Base-by-base conservation (phyloP, 2,113 vertebrate genomes). In the Leptobrachium leishanense region DNA sequence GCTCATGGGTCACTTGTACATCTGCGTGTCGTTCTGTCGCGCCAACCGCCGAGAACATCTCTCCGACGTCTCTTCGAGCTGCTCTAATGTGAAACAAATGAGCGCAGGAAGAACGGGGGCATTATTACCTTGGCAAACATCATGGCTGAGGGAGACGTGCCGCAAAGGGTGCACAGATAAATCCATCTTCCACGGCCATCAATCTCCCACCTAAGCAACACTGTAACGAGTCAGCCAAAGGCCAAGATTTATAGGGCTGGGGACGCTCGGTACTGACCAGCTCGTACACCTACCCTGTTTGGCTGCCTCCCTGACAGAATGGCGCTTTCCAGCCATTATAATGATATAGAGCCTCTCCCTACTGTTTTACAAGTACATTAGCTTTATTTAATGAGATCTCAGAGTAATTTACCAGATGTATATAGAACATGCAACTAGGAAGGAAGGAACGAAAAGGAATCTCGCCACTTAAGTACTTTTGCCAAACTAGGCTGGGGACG, bases 311-410 rank as follows among this genome's bases (percentile, higher is more conserved):
- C 92, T 87, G 89, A 88, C 89, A 81, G 87, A 91, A 91, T 88
- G 91, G 91, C 93, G 94, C 92, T 93, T 92, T 92, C 90, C 85
- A 94, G 95, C 94, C 94, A 92, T 95, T 95, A 94, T 92, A 91
- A 95, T 98, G 95, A 98, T 97, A 93, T 96, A 97, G 95, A 91
- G 94, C 95, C 91, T 93, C 91, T 96, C 94, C 94, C 94, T 94
- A 98, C 95, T 96, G 97, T 95, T 98, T 98, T 97, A 98, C 95
- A 97, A 96, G 95, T 95, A 95, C 95, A 96, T 98, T 98, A 96
- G 94, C 94, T 94, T 94, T 94, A 94, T 96, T 97, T 98, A 98
- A 98, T 97, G 95, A 97, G 95, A 96, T 95, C 92, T 92, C 94
- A 82, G 93, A 95, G 94, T 95, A 95, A 94, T 96, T 94, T 95